Conservation (phyloP, 2,113 vertebrate species). For the Syngnathus floridae region DNA sequence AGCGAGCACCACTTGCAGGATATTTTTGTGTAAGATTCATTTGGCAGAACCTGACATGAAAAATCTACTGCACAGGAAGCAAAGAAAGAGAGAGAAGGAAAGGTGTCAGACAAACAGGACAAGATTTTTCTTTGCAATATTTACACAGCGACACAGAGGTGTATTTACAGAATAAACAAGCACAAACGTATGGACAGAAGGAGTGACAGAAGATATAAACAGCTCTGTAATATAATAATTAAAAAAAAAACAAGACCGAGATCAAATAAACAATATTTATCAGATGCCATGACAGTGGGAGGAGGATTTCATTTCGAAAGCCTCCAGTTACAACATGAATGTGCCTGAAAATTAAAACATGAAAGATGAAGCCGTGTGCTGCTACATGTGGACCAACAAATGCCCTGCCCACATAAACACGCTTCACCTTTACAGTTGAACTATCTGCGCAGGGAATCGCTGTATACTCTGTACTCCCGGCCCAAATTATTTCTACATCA, state of each 20-base stretch:
- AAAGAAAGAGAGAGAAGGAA: constrained; percentile 23
- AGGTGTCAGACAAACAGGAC: constrained; percentile 41
- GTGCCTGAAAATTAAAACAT: not conserved
- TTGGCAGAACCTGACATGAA: constrained; percentile 16
- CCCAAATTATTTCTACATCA: not conserved
- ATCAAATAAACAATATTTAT: constrained; percentile 62
- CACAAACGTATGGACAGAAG: constrained; percentile 30
- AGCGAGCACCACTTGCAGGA: not conserved
- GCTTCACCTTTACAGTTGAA: not conserved
- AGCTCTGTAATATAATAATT: constrained; percentile 57
- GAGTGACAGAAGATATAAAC: constrained; percentile 44
- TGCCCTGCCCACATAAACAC: not conserved
- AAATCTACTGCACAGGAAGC: not conserved
- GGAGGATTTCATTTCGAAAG: not conserved
- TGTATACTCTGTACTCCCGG: not conserved
- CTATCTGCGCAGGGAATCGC: not conserved
- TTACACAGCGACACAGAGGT: constrained; percentile 58
- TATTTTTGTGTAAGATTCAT: not conserved
- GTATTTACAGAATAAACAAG: constrained; percentile 61
- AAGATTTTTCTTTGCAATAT: constrained; percentile 48
- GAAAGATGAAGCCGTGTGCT: not conserved
- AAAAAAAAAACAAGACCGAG: constrained; percentile 44
- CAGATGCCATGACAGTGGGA: constrained; percentile 44
- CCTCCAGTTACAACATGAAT: not conserved
- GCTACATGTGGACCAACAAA: constrained; percentile 3